Evolutionary conservation across 2,888 invertebrate species (phyloP).

Genomic region (Schizotus pectinicornis): DNA sequence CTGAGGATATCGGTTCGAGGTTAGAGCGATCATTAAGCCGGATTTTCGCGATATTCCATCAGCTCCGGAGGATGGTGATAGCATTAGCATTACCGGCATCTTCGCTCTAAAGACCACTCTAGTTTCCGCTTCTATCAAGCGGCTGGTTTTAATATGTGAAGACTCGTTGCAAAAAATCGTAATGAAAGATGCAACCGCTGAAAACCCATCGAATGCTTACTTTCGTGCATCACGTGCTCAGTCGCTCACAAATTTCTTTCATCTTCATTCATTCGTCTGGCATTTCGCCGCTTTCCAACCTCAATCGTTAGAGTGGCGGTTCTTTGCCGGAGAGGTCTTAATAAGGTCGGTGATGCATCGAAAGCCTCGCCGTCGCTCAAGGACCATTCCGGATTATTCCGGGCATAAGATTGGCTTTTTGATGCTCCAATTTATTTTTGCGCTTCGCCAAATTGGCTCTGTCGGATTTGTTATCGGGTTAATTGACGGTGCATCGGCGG

Average conservation of each 20-base stretch:
- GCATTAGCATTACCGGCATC: too few relatives aligned
- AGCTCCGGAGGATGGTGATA: too few relatives aligned
- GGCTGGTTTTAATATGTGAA: slow-evolving; percentile 27
- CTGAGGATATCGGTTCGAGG: too few relatives aligned
- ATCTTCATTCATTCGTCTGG: slow-evolving; percentile 42
- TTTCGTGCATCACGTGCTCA: slow-evolving; percentile 41
- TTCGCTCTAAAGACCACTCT: too few relatives aligned
- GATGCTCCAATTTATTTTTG: slow-evolving; percentile 32
- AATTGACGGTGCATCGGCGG: not conserved
- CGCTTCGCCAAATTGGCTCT: slow-evolving; percentile 25
- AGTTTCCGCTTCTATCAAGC: slow-evolving; percentile 3
- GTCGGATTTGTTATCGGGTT: not conserved
- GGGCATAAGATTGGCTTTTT: slow-evolving; percentile 9
- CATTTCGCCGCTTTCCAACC: slow-evolving; percentile 12
- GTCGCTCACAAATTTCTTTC: slow-evolving; percentile 45
- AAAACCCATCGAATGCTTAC: slow-evolving; percentile 32
- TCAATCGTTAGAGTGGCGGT: slow-evolving; percentile 21
- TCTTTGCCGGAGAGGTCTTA: slow-evolving; percentile 30
- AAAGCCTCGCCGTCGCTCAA: slow-evolving; percentile 29
- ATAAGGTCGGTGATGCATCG: slow-evolving; percentile 37
- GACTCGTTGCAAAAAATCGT: slow-evolving; percentile 7
- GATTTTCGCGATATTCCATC: too few relatives aligned
- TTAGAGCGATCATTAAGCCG: too few relatives aligned
- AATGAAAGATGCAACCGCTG: slow-evolving; percentile 32
- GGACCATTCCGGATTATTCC: slow-evolving; percentile 38